These are phyloP conservation scores for Stercorarius parasiticus DNA, from an alignment of 2,113 vertebrate species.

Conservation along the genomic window DNA sequence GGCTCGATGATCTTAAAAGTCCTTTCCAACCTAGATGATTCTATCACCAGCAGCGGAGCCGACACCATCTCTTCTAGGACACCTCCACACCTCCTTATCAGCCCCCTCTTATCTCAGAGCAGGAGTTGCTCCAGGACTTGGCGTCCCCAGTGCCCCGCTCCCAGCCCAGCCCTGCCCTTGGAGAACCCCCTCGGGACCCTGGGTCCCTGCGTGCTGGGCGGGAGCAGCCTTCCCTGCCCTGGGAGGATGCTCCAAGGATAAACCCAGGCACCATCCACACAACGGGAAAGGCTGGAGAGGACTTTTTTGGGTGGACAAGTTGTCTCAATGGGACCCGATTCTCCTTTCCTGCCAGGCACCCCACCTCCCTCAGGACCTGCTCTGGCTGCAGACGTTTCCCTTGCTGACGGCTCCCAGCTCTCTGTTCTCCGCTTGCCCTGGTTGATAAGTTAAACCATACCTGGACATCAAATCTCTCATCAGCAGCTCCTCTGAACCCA, in stretches of 20 bases:
- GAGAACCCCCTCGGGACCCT: not conserved
- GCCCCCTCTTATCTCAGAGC: not conserved
- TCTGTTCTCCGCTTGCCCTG: not conserved
- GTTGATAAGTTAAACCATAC: not conserved
- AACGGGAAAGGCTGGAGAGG: not conserved
- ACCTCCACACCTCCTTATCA: not conserved
- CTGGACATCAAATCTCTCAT: not conserved
- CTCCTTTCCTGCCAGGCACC: not conserved
- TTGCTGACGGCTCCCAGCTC: not conserved
- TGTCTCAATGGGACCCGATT: rapidly evolving
- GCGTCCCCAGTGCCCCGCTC: not conserved
- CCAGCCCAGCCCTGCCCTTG: not conserved
- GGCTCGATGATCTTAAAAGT: no score
- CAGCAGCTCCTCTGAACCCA: not conserved
- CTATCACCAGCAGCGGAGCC: not conserved
- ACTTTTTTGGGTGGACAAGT: not conserved
- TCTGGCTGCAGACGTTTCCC: not conserved
- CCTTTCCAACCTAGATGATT: not conserved
- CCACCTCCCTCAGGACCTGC: not conserved
- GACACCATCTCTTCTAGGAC: not conserved
- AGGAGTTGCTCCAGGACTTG: rapidly evolving
- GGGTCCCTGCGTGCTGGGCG: rapidly evolving
- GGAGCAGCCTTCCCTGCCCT: not conserved
- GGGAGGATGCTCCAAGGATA: not conserved
- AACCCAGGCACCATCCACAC: not conserved